Evolutionary conservation across 1,140 invertebrate species (phyloP).

Genomic region (Radopholus similis): DNA sequence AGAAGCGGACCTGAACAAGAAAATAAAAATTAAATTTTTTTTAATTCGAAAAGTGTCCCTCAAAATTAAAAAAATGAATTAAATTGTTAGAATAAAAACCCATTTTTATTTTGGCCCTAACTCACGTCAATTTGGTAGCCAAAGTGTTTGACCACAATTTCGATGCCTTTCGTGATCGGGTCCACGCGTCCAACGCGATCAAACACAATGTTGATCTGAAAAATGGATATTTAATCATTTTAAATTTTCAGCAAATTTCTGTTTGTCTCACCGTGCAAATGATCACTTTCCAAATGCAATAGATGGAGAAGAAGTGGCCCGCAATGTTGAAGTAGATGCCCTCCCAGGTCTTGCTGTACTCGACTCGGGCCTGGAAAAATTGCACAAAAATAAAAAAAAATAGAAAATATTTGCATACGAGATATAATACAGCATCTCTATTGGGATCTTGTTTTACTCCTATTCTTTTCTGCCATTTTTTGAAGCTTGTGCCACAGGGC

Average conservation of each 20-base stretch:
- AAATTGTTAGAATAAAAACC: slow-evolving; percentile 6
- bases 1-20: slow-evolving; percentile 70
- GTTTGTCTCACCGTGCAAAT: slow-evolving; percentile 69
- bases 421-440: too few species aligned
- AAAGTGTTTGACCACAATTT: slow-evolving; percentile 94
- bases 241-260: not conserved
- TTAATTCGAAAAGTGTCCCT: not conserved
- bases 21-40: not conserved
- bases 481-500: too few species aligned
- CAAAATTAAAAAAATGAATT: not conserved
- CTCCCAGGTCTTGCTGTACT: slow-evolving; percentile 87
- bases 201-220: slow-evolving; percentile 82
- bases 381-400: not conserved
- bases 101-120: slow-evolving; percentile 62
- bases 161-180: slow-evolving; percentile 90
- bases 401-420: too few species aligned
- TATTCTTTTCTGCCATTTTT: too few species aligned
- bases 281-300: slow-evolving; percentile 99
- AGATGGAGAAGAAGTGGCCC: slow-evolving; percentile 96
- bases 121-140: slow-evolving; percentile 83
- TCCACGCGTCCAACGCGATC: slow-evolving; percentile 97
- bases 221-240: slow-evolving; percentile 60
- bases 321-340: slow-evolving; percentile 98
- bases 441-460: too few species aligned
- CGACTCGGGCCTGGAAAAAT: slow-evolving; percentile 71